Base-by-base conservation (phyloP, 2,113 vertebrate genomes). In the human region DNA sequence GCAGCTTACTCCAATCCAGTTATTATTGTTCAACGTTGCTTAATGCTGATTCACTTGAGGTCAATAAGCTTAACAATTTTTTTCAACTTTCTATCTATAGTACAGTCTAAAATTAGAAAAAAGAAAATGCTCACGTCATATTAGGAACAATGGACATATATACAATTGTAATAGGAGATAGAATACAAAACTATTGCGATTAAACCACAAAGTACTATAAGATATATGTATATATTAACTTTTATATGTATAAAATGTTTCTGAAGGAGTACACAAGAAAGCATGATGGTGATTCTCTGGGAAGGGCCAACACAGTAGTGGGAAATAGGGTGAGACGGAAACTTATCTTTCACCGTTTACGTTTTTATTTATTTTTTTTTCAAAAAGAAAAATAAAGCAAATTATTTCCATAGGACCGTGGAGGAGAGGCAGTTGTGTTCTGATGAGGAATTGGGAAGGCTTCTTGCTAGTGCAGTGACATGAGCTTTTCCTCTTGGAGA, bases 301-400 rank as follows among this genome's bases (percentile, higher is more conserved):
- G 9, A 7, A 86, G 20, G 38, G 17, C 1, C 40, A 13, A 1
- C 2, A 4, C 17, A 43, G 1, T 18, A 8, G 27, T 70, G 40
- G 2, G 57, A 82, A 89, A 70, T 40, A 25, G 8, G 4, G 4
- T 48, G 40, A 45, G 25, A 75, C 27, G 30, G 2, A 23, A 84
- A 68, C 66, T 79, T 27, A 5, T n/a, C 35, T 93, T 91, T 73
- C 27, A 70, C 27, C 35, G 18, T 50, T 90, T 61, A 38, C 22
- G 5, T 64, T 23, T 95, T 25, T 27, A 50, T 45, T 45, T 79
- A 2, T 78, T 59, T 43, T 72, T 72, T 78, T 90, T 90, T 18
- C 4, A 23, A n/a, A 87, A 83, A 90, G 13, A 32, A 82, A 80
- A 94, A 75, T 22, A 38, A 90, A 48, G 30, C 81, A 93, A 93